Base-by-base conservation (phyloP, 2,888 invertebrate genomes). In the Diaphora mendica region DNA sequence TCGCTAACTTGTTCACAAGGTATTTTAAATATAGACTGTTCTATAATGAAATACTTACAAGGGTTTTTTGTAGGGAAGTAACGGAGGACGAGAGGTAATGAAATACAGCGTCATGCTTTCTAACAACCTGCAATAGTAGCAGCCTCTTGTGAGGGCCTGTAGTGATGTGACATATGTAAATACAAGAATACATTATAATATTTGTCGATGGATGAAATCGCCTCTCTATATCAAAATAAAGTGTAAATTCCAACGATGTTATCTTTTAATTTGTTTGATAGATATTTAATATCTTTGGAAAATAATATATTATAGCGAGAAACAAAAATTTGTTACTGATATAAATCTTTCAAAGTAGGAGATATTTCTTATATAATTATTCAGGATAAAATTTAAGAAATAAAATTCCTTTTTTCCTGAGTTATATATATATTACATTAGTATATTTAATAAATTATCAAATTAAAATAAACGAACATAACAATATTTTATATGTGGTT, bases 71-170 rank as follows among this genome's bases (percentile, higher is more conserved):
- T 26, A 26, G 33, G 42, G 48, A 65, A 68, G 35, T 65, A 72
- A 75, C 71, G 71, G 39, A 30, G 30, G 62, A 75, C 68, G 65
- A 68, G 75, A 76, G 73, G 78, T 85, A 84, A 85, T 85, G 81
- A 80, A 82, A 85, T 85, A 76, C 80, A 80, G 76, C 79, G 78
- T 76, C 81, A 78, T 74, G 73, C 68, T 77, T 79, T 79, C 78
- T 83, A 83, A 81, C 83, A 82, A 85, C 76, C 77, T 76, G 76
- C 77, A 78, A 81, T 80, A 82, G 87, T 88, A 85, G 86, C 88
- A 75, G 77, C 84, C 83, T 86, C 90, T 88, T 90, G 91, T 91
- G 91, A 83, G 91, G 90, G 77, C 83, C 78, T 84, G 68, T 89
- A 90, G 89, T 90, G 90, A 87, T 87, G 89, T 78, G 87, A 87